Evolutionary conservation across 1,140 invertebrate species (phyloP), one percentile per base, ranked within the genome.

Genomic region (Pachyrhynchus sulphureomaculatus): DNA sequence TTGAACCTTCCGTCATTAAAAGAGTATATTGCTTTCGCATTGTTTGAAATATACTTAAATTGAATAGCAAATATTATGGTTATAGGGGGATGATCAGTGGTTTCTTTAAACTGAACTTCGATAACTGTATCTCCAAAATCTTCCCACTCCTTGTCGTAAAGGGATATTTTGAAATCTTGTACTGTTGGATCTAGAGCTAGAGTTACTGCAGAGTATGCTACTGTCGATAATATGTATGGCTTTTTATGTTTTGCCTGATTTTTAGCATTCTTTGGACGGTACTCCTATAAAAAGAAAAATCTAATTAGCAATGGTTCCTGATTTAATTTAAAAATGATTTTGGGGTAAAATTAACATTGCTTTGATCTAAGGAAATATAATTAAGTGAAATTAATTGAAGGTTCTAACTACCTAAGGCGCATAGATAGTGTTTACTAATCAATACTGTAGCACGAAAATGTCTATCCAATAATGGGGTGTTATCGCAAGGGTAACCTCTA

Each of bases 101-200:
- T 9, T 1, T 32, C 21, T 1, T 9, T 24, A 15, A 23, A 54
- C 10, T 54, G 6, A 24, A 54, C 13, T 42, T 54, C 51, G 12
- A 54, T n/a, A 15, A 54, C 39, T 24, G n/a, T 36, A 20, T 54
- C 36, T 10, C 51, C 51, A 42, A 54, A 54, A 33, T 26, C 32
- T 6, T 13, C 24, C 34, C 34, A 54, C 4, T 39, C 18, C 41
- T 29, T 39, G 10, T 42, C 20, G 18, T 54, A 12, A 3, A 54
- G 4, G 8, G 10, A 13, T 18, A 54, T 39, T 42, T 42, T 39
- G 15, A 41, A 54, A 10, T 54, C 51, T 42, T 54, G 4, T 12
- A 54, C 51, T 4, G 9, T 39, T 5, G 51, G 36, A 29, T 54
- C 17, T 2, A 41, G 8, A 6, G 34, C 51, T 17, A 54, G 24